Conservation (phyloP, 1,140 invertebrate species). For the Euglossa dilemma region DNA sequence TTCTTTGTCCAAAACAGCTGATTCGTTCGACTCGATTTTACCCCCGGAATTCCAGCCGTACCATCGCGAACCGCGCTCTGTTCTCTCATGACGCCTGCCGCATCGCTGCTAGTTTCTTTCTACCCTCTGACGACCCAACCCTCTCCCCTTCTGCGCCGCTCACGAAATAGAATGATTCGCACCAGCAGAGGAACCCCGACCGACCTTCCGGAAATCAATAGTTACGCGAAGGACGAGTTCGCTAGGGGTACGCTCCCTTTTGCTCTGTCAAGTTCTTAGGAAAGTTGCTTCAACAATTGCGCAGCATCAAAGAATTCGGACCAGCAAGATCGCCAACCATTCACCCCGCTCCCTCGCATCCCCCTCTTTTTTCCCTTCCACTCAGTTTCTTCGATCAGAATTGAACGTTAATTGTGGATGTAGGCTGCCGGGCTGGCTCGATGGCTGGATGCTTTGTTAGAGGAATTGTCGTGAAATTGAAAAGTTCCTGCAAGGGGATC, state of each 20-base stretch:
- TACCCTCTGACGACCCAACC: constrained; percentile 31
- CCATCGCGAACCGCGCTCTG: constrained; percentile 1
- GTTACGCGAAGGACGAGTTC: constrained; percentile 62
- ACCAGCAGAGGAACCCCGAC: constrained; percentile 53
- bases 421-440: too few species aligned
- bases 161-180: constrained; percentile 66
- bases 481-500: too few species aligned
- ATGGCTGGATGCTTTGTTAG: too few species aligned
- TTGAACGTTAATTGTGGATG: too few species aligned
- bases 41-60: constrained; percentile 48
- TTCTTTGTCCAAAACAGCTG: constrained; percentile 68
- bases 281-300: constrained; percentile 56
- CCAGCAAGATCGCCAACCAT: constrained; percentile 9
- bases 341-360: background rate
- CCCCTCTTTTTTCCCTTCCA: background rate
- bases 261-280: constrained; percentile 40
- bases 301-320: constrained; percentile 42
- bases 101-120: constrained; percentile 58
- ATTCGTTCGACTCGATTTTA: constrained; percentile 62
- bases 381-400: background rate
- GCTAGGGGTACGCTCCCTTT: constrained; percentile 52
- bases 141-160: background rate
- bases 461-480: too few species aligned
- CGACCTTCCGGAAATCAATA: constrained; percentile 74
- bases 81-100: constrained; percentile 28